phyloP scores from a whole-genome alignment of 2,888 invertebrate genomes.

The Margaritifera margaritifera region DNA sequence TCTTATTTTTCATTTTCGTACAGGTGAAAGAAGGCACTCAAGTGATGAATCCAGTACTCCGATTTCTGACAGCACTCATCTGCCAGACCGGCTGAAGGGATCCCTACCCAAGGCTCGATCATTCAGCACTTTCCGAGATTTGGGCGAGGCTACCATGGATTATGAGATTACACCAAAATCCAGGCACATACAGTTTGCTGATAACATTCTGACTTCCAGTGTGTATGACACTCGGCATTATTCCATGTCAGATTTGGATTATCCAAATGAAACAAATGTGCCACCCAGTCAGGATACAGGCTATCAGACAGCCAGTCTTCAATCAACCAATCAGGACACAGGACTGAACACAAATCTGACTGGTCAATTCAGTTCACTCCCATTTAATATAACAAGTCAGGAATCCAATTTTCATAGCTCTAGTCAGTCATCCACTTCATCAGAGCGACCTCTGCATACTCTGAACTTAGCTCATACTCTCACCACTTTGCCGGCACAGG shows the following conservation, averaged over 20 bases:
- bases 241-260: conserved; percentile 42
- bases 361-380: conserved; percentile 51
- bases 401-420: conserved; percentile 20
- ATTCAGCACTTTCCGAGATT: conserved; percentile 16
- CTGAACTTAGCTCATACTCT: too few species aligned
- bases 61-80: too few species aligned
- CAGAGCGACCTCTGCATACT: conserved; percentile 6
- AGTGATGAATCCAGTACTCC: too few species aligned
- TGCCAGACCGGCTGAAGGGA: too few species aligned
- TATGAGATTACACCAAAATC: conserved; percentile 31
- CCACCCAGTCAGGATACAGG: conserved; percentile 65
- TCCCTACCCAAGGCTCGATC: background rate
- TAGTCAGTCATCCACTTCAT: conserved; percentile 21
- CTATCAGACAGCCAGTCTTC: conserved; percentile 66
- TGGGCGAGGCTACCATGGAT: conserved; percentile 45
- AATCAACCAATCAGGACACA: conserved; percentile 59
- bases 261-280: conserved; percentile 39
- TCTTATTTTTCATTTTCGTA: too few species aligned
- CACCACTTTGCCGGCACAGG: too few species aligned
- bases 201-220: conserved; percentile 46
- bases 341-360: conserved; percentile 54
- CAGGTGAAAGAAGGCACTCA: too few species aligned
- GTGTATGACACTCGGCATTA: conserved; percentile 43
- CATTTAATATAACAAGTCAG: conserved; percentile 46
- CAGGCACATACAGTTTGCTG: conserved; percentile 27